Evolutionary conservation across 2,113 vertebrate species (phyloP).

Genomic region (Sigmodon hispidus): DNA sequence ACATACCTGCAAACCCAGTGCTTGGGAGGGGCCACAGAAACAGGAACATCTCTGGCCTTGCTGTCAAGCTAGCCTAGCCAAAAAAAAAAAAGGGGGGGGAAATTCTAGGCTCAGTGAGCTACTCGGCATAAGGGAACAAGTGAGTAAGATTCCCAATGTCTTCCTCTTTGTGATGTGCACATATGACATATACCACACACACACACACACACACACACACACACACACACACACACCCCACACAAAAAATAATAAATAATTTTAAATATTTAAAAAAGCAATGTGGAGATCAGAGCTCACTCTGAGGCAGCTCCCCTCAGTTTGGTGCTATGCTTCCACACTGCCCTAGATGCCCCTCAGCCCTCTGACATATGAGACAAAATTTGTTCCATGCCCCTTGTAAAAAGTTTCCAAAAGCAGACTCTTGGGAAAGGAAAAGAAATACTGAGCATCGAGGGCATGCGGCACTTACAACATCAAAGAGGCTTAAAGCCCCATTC

Average conservation of each 20-base stretch:
- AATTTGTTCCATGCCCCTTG: background rate
- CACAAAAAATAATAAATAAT: background rate
- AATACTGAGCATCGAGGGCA: background rate
- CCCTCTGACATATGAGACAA: background rate
- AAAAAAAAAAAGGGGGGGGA: too few relatives aligned
- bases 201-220: background rate
- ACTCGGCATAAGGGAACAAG: background rate
- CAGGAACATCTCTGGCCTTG: background rate
- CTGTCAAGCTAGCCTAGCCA: background rate
- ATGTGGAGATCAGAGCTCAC: background rate
- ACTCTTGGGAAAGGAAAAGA: background rate
- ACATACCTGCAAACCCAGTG: background rate
- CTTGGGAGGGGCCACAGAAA: background rate
- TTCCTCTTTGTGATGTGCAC: background rate
- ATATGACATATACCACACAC: background rate
- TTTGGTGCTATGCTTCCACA: background rate
- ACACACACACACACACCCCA: background rate
- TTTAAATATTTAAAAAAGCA: background rate
- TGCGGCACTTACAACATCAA: background rate
- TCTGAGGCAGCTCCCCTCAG: background rate
- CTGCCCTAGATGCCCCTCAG: background rate
- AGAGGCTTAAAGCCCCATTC: background rate
- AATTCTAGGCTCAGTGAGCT: background rate
- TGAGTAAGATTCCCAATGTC: background rate
- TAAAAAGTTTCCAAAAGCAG: constrained; percentile 40